phyloP scores from a whole-genome alignment of 2,113 vertebrate genomes.

The Micronisus gabar region DNA sequence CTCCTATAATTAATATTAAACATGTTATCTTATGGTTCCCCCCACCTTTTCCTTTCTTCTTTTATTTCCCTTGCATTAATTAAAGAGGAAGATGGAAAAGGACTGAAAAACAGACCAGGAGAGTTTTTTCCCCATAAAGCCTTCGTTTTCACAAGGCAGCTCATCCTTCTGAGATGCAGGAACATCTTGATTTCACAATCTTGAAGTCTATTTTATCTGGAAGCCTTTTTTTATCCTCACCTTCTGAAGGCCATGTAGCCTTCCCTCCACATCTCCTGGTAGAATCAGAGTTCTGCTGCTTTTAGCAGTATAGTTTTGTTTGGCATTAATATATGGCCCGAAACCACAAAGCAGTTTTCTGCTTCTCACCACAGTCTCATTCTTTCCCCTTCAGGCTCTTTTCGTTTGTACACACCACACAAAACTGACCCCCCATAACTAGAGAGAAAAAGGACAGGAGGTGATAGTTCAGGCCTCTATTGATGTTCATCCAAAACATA shows the following conservation, averaged over 20 bases:
- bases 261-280: not conserved
- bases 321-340: not conserved
- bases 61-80: not conserved
- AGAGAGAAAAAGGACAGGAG: conserved; percentile 19
- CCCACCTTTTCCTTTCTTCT: not conserved
- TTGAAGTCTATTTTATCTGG: not conserved
- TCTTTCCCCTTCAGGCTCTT: not conserved
- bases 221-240: not conserved
- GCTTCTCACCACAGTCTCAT: not conserved
- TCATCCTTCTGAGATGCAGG: not conserved
- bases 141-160: not conserved
- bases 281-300: not conserved
- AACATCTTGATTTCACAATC: not conserved
- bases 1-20: not conserved
- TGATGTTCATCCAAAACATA: not conserved
- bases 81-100: not conserved
- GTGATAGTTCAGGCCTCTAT: not conserved
- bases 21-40: not conserved
- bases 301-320: not conserved
- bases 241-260: not conserved
- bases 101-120: not conserved
- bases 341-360: conserved; percentile 1
- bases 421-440: not conserved
- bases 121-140: not conserved
- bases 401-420: not conserved